Evolutionary conservation across 2,888 invertebrate genomes (phyloP), one percentile per base, ranked within the genome.

Genomic region (Agrotis clavis): DNA sequence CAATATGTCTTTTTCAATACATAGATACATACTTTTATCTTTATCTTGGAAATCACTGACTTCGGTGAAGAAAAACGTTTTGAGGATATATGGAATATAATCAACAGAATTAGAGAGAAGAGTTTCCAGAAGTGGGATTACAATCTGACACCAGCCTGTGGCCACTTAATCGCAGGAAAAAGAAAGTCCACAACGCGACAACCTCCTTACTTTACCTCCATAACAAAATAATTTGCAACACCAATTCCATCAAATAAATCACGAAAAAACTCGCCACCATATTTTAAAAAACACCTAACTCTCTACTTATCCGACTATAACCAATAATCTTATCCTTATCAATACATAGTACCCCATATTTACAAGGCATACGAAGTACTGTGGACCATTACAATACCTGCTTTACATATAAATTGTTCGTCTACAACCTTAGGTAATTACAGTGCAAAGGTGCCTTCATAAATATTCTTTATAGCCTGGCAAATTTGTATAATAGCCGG

Each of bases 361-460:
- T 84, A 84, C 83, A 54, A 48, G 35, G 35, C 67, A 67, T 60
- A 71, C 67, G 73, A 65, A 41, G 67, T 71, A 62, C 53, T 1
- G 41, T 53, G 62, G 18, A 51, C 13, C 48, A 77, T 73, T 81
- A 83, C 84, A 78, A 85, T 87, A 83, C 89, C 91, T 90, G 87
- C 76, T 93, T 93, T 90, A 90, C 93, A 93, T 93, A 92, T 91
- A 93, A 92, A 93, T 92, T 92, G 92, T 93, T 86, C 82, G 87
- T 88, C 88, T 90, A 89, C 90, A 81, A 82, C 86, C 86, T 87
- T 77, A 78, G 84, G 92, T 93, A 93, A 93, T 93, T 93, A 92
- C 90, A 89, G 89, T 86, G 84, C 84, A 82, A 88, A 92, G 90
- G 89, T 88, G 88, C 91, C 89, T 87, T 89, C 92, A 93, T 93